phyloP scores from a whole-genome alignment of 2,797 vertebrate species.

The Gymnothorax reevesii region DNA sequence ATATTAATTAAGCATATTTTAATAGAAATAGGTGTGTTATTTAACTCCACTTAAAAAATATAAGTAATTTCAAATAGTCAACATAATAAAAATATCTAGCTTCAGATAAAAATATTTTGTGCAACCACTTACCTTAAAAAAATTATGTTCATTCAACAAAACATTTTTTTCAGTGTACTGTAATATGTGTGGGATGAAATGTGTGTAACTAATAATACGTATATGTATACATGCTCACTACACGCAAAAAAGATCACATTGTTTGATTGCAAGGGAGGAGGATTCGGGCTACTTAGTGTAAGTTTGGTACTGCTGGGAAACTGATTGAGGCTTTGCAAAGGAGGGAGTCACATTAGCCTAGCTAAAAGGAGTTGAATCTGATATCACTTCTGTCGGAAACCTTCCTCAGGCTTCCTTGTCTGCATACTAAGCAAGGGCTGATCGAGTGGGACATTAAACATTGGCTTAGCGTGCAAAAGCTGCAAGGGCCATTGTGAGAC shows the following conservation, averaged over 20 bases:
- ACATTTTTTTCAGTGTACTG: no score
- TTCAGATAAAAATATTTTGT: no score
- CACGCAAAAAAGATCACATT: neutral
- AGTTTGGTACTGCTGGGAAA: neutral
- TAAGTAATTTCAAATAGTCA: no score
- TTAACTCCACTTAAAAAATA: no score
- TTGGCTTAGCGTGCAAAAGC: conserved; percentile 34
- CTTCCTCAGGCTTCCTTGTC: conserved; percentile 25
- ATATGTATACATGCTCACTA: neutral
- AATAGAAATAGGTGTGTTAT: no score
- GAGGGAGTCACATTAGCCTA: neutral
- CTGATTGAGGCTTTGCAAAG: neutral
- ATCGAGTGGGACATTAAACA: conserved; percentile 17
- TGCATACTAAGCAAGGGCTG: conserved; percentile 57
- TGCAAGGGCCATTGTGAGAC: conserved; percentile 36
- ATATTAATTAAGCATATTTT: no score
- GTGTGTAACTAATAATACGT: neutral
- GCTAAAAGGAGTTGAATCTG: neutral
- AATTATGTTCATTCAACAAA: no score
- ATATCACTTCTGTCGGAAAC: neutral
- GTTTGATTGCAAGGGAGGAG: neutral
- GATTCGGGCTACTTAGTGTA: no score
- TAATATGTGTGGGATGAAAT: neutral
- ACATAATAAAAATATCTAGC: no score
- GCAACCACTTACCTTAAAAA: no score